These are phyloP conservation scores for Glomeris marginata DNA, from an alignment of 2,888 invertebrate species.

Conservation along the genomic window DNA sequence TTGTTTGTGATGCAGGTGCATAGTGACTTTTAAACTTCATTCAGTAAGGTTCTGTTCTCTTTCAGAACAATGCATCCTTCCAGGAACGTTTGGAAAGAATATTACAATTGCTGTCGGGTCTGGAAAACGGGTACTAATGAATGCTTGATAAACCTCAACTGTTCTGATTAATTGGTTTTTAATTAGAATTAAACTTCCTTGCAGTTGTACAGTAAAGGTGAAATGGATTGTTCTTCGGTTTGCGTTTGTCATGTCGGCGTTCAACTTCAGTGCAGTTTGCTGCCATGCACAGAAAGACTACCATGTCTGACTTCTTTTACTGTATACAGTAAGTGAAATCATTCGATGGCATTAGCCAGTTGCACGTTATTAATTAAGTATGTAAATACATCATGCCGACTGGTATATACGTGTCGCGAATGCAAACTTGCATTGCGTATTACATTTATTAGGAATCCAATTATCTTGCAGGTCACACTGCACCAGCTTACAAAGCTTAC, in stretches of 20 bases:
- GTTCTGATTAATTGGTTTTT: neutral
- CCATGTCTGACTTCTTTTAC: conserved; percentile 16
- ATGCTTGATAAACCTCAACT: neutral
- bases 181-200: neutral
- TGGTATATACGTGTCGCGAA: no score
- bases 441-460: no score
- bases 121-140: conserved; percentile 3
- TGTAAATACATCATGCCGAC: no score
- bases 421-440: neutral
- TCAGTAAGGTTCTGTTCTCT: neutral
- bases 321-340: conserved; percentile 16
- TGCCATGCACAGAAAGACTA: conserved; percentile 11
- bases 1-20: no score
- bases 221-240: conserved; percentile 76
- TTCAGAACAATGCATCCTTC: conserved; percentile 5
- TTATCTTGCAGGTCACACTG: conserved; percentile 44
- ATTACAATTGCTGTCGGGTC: conserved; percentile 4
- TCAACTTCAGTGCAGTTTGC: conserved; percentile 36
- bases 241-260: conserved; percentile 67
- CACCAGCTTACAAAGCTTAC: conserved; percentile 78
- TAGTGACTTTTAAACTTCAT: no score
- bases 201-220: conserved; percentile 65
- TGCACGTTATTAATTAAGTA: no score
- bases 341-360: neutral
- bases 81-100: neutral